Percentiles rank a stretch among this genome's conserved stretches.
These are phyloP conservation scores for Streptopelia turtur DNA, from an alignment of 2,797 vertebrate species.

Conservation along the genomic window DNA sequence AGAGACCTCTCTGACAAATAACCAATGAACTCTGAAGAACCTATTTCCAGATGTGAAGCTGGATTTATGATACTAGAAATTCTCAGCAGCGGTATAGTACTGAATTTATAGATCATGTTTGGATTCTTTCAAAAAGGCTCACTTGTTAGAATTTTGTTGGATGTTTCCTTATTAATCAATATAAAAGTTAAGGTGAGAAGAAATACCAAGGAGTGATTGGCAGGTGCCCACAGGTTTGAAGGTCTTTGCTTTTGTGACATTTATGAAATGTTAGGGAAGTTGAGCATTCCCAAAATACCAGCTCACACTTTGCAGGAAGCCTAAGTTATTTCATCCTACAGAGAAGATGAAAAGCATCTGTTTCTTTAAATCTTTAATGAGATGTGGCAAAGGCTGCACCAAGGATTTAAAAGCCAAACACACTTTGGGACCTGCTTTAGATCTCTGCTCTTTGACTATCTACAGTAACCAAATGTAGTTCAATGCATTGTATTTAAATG, in stretches of 20 bases:
- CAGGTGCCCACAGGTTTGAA: not conserved
- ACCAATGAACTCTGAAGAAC: not conserved
- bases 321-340: not conserved
- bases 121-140: not conserved
- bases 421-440: not conserved
- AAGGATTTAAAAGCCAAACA: not conserved
- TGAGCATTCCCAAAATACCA: not conserved
- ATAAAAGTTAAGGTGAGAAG: not conserved
- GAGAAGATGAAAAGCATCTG: conserved; percentile 10
- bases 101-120: not conserved
- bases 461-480: not conserved
- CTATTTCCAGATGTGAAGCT: conserved; percentile 7
- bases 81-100: not conserved
- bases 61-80: conserved; percentile 7
- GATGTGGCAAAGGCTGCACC: not conserved
- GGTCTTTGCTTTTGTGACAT: not conserved
- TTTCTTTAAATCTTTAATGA: conserved; percentile 8
- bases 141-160: not conserved
- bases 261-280: not conserved
- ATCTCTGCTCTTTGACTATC: not conserved
- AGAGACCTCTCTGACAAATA: not conserved
- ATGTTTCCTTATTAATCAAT: not conserved
- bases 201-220: not conserved
- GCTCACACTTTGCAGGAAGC: not conserved
- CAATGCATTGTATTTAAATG: not conserved